Evolutionary conservation across 2,797 vertebrate species (phyloP).

Genomic region (Sarcoramphus papa): DNA sequence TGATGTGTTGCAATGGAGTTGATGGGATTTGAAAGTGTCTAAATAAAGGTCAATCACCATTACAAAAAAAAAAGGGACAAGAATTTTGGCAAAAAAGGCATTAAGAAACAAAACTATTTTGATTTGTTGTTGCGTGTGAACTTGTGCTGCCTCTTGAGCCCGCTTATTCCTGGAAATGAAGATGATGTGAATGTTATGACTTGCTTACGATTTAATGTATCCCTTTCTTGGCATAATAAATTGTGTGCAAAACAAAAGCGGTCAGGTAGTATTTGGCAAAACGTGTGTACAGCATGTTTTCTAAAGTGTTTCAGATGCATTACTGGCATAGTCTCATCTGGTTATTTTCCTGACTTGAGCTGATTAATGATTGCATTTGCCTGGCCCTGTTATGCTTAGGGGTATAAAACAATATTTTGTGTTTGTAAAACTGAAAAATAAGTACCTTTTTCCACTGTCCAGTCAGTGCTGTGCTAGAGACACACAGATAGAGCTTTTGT

Average conservation of each 20-base stretch:
- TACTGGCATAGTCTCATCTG: background rate
- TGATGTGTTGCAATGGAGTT: background rate
- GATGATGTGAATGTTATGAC: rapidly evolving
- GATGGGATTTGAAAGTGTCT: background rate
- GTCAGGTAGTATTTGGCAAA: background rate
- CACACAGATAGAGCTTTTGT: background rate
- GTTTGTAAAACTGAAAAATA: background rate
- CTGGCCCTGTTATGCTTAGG: background rate
- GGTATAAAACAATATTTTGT: background rate
- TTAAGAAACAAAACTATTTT: background rate
- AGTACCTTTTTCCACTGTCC: background rate
- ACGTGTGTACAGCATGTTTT: background rate
- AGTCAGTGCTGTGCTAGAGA: background rate
- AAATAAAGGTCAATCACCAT: background rate
- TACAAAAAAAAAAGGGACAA: background rate
- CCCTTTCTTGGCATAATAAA: background rate
- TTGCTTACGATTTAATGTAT: background rate
- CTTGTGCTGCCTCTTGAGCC: background rate
- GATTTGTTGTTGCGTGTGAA: background rate
- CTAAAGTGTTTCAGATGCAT: background rate
- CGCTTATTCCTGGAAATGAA: background rate
- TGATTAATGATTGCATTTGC: background rate
- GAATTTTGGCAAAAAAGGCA: background rate
- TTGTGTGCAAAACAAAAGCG: background rate
- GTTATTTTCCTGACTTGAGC: background rate